These are phyloP conservation scores for Oscheius myriophilus DNA, from an alignment of 2,888 invertebrate species.

Conservation along the genomic window DNA sequence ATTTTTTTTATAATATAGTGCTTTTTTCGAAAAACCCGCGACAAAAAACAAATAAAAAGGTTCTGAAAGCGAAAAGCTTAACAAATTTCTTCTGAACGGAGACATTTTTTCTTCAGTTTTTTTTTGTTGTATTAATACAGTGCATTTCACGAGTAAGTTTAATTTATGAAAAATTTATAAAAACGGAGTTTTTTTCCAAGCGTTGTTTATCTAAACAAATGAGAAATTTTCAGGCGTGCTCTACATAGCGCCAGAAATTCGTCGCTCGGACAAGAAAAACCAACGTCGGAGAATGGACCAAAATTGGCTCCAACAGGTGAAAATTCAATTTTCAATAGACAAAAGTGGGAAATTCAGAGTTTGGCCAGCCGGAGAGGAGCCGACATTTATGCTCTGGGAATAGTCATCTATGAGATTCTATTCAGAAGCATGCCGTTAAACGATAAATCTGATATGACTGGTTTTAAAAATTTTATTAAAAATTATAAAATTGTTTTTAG, in stretches of 20 bases:
- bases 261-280: constrained; percentile 41
- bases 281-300: constrained; percentile 42
- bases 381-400: constrained; percentile 55
- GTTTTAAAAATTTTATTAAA: constrained; percentile 15
- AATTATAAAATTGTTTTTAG: constrained; percentile 22
- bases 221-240: constrained; percentile 44
- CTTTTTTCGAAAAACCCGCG: too few relatives aligned
- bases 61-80: too few relatives aligned
- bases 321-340: not conserved
- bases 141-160: too few relatives aligned
- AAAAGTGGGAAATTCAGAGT: constrained; percentile 24
- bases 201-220: too few relatives aligned
- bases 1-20: too few relatives aligned
- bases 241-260: constrained; percentile 52
- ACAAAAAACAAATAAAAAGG: too few relatives aligned
- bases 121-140: too few relatives aligned
- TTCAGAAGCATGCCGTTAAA: constrained; percentile 61
- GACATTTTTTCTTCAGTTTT: too few relatives aligned
- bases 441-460: constrained; percentile 43
- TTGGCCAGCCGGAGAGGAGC: constrained; percentile 34
- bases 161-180: too few relatives aligned
- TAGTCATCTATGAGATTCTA: constrained; percentile 58
- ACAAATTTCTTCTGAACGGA: too few relatives aligned
- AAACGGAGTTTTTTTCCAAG: too few relatives aligned
- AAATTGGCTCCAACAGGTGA: constrained; percentile 35